Evolutionary conservation across 2,113 vertebrate genomes (phyloP), one percentile per base, ranked within the genome.

Genomic region (Pangasianodon hypophthalmus): DNA sequence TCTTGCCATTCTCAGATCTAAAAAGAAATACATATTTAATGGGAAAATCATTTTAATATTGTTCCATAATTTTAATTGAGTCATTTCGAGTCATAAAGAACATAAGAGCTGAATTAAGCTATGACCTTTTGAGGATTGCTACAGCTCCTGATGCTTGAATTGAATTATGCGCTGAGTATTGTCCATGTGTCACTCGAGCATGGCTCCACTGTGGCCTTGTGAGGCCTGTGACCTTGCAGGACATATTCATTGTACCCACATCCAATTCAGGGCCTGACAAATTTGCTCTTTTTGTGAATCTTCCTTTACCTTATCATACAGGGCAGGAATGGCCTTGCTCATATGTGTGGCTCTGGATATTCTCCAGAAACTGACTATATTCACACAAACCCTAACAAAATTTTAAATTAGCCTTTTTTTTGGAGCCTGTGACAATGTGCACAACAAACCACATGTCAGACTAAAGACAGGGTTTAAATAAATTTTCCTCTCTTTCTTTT

Each of bases 161-260:
- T 56, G 62, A 88, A 52, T 54, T 64, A n/a, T 41, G 50, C 11
- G 21, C 87, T 44, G 32, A 83, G 60, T 41, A 44, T 69, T 88
- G 80, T 82, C 87, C 50, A 44, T 56, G 80, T 88, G 87, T 84
- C 50, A 24, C 80, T 44, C 64, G 32, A 52, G 46, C 64, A 84
- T 24, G 48, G 62, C 62, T 88, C 62, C 80, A 79, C 62, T 29
- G 13, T 44, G 50, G 87, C 48, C 80, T 56, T 44, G 32, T 44
- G 85, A 85, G 82, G 52, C 60, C 52, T 24, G 52, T 62, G 88
- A 88, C 91, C 91, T 91, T 56, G 82, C 46, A 84, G 80, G 80
- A 56, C 50, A 64, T 52, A 24, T 37, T 84, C 50, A 58, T 69
- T 69, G 50, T 84, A 54, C 32, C 50, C 24, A 81, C 87, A 81